Evolutionary conservation across 2,113 vertebrate genomes (phyloP), one percentile per base, ranked within the genome.

Genomic region (Cavia aperea): DNA sequence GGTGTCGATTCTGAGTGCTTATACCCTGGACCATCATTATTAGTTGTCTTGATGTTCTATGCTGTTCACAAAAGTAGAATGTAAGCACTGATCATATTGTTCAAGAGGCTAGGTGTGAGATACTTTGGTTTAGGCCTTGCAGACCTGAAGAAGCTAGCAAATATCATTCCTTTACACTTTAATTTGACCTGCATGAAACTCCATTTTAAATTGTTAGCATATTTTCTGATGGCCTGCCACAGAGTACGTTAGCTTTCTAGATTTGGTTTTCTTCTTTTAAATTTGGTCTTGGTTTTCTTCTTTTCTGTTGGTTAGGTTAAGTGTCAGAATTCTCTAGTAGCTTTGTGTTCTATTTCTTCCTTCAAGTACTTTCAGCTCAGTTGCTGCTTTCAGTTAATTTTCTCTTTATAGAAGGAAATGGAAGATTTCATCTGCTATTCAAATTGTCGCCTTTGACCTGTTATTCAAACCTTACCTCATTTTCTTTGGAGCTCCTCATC

Each of bases 201-300:
- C 86, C 36, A 60, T 70, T 87, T 66, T 83, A 78, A 79, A 21
- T 58, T 90, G 21, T 54, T 60, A 65, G 51, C 39, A 16, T n/a
- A 7, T 60, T 75, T 10, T 88, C 46, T n/a, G 70, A 68, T 84
- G 26, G 70, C n/a, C 31, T 86, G 23, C 29, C 63, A n/a, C 49
- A 84, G 62, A 65, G 33, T 46, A 7, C 62, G 31, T 75, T 83
- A 66, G n/a, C 21, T 79, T 91, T 7, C 65, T 88, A 49, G 43
- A 62, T 72, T 92, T 94, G 12, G 36, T 51, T 60, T 85, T 90
- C 39, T n/a, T 93, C 51, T 68, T 90, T 92, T 92, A 7, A 60
- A 10, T 26, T 58, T 56, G 56, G 56, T 56, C 18, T 19, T 58
- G 56, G 56, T 58, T 58, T 58, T 58, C 18, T 58, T 58, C 56